Evolutionary conservation across 2,888 invertebrate genomes (phyloP).

Genomic region (Drosophila tanythrix): DNA sequence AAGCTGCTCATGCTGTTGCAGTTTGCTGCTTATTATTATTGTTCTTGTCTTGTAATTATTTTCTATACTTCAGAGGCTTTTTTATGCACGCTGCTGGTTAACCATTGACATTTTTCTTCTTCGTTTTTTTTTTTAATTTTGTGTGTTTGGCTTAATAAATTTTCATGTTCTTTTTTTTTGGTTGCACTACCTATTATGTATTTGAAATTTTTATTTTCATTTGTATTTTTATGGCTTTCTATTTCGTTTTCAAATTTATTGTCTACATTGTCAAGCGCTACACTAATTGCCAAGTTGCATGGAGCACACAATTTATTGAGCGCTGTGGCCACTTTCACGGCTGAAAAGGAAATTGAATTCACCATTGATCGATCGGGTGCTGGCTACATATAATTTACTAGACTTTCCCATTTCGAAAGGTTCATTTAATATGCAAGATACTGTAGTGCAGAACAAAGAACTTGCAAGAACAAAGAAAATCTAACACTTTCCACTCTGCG

Average conservation of each 20-base stretch:
- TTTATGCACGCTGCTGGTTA: slow-evolving; percentile 47
- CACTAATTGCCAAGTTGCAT: slow-evolving; percentile 35
- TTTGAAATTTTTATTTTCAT: slow-evolving; percentile 23
- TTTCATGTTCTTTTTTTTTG: slow-evolving; percentile 30
- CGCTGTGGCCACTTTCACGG: slow-evolving; percentile 49
- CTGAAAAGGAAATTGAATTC: slow-evolving; percentile 47
- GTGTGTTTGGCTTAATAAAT: slow-evolving; percentile 42
- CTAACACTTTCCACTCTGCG: slow-evolving; percentile 52
- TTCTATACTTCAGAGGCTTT: slow-evolving; percentile 46
- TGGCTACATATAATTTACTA: slow-evolving; percentile 21
- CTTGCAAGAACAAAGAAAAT: slow-evolving; percentile 19
- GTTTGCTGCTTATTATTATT: slow-evolving; percentile 64
- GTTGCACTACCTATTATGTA: slow-evolving; percentile 25
- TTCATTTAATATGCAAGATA: slow-evolving; percentile 53
- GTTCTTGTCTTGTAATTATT: slow-evolving; percentile 72
- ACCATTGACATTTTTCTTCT: slow-evolving; percentile 38
- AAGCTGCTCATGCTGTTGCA: slow-evolving; percentile 60
- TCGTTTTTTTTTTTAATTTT: slow-evolving; percentile 5
- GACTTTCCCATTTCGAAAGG: slow-evolving; percentile 38
- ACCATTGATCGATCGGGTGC: slow-evolving; percentile 47
- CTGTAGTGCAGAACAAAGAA: slow-evolving; percentile 37
- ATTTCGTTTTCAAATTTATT: slow-evolving; percentile 35
- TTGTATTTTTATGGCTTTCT: slow-evolving; percentile 43
- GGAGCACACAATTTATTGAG: slow-evolving; percentile 33
- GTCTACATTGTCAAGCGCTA: slow-evolving; percentile 50